Base-by-base conservation (phyloP, 2,797 vertebrate species). In the Gymnoscopelus microlampas region DNA sequence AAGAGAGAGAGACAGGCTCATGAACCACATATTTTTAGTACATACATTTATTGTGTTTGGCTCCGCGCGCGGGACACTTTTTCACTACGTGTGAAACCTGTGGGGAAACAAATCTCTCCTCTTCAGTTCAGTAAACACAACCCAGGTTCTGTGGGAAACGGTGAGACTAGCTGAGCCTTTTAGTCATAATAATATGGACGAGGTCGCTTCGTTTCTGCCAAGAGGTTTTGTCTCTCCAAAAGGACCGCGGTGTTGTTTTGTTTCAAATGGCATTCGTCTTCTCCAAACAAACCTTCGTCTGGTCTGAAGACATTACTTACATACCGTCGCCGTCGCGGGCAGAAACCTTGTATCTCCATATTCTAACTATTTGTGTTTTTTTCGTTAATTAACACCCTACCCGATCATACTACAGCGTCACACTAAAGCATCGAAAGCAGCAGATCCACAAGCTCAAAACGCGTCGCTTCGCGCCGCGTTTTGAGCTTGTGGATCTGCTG, bases 201-300 rank as follows among this genome's bases (percentile, higher is more conserved):
- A 66, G 73, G 26, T 77, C 70, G 35, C 57, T 72, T 71, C 66
- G 66, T 69, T 81, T 85, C 70, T 78, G 53, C 48, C 70, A 71
- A 50, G 74, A 56, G 39, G 39, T 3, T 35, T 68, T 79, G 66
- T 80, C 66, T 80, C 66, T 74, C 66, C 63, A 64, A 61, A 70
- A 70, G 39, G 39, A 6, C 39, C 7, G 3, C 2, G 7, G 35
- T 39, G 39, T 66, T 75, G 73, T 78, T 85, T 79, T 79, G 53
- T 60, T 53, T 81, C 55, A 61, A 73, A 77, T 70, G 58, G 73
- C 75, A 84, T 84, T 84, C 71, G 70, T 79, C 53, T 66, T 67
- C 48, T 61, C 71, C 66, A 74, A 71, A 74, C 71, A 80, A 32
- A 19, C 19, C 19, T 86, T 80, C 80, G 68, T 83, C 86, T 80